phyloP scores from a whole-genome alignment of 2,113 vertebrate species.

The Caretta caretta region DNA sequence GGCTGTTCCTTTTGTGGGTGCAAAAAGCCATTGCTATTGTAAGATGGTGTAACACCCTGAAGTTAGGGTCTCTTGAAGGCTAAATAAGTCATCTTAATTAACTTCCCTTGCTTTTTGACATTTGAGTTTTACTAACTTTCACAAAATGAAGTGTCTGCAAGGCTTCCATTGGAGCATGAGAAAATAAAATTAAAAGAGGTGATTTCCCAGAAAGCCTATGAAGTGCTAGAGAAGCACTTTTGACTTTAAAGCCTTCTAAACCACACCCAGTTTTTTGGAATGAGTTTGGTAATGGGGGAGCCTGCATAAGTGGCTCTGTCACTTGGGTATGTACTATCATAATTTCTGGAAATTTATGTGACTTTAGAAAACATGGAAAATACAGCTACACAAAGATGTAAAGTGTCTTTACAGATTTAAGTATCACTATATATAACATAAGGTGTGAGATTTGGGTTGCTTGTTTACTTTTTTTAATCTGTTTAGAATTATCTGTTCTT shows the following conservation, averaged over 20 bases:
- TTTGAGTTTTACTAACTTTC: background rate
- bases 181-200: background rate
- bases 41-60: background rate
- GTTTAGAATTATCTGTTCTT: background rate
- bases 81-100: background rate
- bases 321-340: background rate
- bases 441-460: background rate
- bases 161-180: background rate
- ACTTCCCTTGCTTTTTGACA: background rate
- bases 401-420: background rate
- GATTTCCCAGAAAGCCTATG: background rate
- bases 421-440: background rate
- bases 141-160: background rate
- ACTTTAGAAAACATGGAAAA: background rate
- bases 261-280: background rate
- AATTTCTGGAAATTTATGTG: background rate
- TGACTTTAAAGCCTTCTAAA: background rate
- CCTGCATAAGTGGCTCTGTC: background rate
- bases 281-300: background rate
- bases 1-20: background rate
- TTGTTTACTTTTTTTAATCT: background rate
- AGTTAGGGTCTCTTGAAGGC: background rate
- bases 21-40: background rate
- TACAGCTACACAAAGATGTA: background rate
- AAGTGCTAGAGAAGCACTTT: background rate